Conservation (phyloP, 2,113 vertebrate genomes). For the Ceuthmochares aereus region DNA sequence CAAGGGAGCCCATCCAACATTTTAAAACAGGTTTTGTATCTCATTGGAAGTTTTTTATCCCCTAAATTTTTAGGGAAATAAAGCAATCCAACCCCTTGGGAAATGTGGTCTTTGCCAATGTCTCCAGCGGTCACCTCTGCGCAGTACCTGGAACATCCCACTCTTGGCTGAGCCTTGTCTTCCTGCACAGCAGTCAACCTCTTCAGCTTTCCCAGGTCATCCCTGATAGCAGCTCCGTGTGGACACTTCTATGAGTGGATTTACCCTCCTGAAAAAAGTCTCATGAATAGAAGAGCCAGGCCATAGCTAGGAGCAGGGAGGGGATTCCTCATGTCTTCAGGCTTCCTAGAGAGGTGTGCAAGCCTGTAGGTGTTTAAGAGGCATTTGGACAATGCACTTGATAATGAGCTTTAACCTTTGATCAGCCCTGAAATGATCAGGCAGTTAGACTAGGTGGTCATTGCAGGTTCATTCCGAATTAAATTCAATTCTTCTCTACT, state of each 20-base stretch:
- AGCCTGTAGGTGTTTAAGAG: not conserved
- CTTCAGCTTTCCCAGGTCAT: not conserved
- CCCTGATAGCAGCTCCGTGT: not conserved
- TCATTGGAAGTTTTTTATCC: not conserved
- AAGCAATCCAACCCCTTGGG: not conserved
- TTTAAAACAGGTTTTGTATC: not conserved
- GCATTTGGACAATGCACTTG: not conserved
- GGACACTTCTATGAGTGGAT: not conserved
- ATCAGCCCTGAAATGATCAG: not conserved
- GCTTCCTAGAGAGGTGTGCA: not conserved
- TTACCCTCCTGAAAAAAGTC: not conserved
- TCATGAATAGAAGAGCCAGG: not conserved
- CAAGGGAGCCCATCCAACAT: not conserved
- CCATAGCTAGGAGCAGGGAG: not conserved
- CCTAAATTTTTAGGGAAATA: not conserved
- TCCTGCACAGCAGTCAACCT: rapidly evolving
- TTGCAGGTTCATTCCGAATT: not conserved
- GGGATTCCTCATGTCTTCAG: not conserved
- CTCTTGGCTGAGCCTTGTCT: not conserved
- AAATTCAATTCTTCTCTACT: no score
- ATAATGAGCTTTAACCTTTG: not conserved
- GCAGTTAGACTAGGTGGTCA: not conserved
- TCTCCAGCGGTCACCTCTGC: not conserved
- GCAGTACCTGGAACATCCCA: rapidly evolving
- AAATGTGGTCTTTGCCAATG: not conserved